Base-by-base conservation (phyloP, 2,888 invertebrate genomes). In the Drosophila rubida region DNA sequence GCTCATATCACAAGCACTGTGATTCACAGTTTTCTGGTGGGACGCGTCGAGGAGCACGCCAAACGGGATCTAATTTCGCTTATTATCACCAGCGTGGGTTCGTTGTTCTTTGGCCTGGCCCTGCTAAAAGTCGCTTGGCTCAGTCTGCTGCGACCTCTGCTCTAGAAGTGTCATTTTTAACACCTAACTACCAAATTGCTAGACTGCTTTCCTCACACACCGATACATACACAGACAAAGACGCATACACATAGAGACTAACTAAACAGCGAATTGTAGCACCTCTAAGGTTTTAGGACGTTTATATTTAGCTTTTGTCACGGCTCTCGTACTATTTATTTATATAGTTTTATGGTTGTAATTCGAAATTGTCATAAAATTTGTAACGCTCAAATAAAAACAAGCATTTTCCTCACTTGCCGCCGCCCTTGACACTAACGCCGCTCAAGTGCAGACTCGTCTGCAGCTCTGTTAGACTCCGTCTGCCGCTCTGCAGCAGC, bases 1-100 rank as follows among this genome's bases (percentile, higher is more conserved):
- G 96, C 98, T 89, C 95, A 96, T 91, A 98, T 99, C 81, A 94
- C 95, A 45, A 94, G 94, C 85, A 94, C 94, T 69, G 91, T 97
- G 50, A 94, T 95, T 66, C 94, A 95, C 90, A 92, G 94, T 74
- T 91, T 95, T 71, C 90, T 94, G 58, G 88, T 91, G 60, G 91
- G 92, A 44, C 91, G 92, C 25, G 90, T 93, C 67, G 91, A 92
- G 88, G 94, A 91, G 91, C 93, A 93, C 90, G 93, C 93, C 87
- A 93, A 91, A 90, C 94, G 94, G 87, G 94, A 93, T 90, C 93
- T 94, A 35, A 93, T 96, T 88, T 94, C 96, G 49, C 93, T 95
- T 51, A 93, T 95, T 64, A 93, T 96, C 67, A 94, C 96, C 74
- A 93, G 95, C 69, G 93, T 95, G 72, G 96, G 97, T n/a, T 96